Percentiles rank a stretch among this genome's conserved stretches.
phyloP scores from a whole-genome alignment of 2,113 vertebrate species.

The Chionomys nivalis region DNA sequence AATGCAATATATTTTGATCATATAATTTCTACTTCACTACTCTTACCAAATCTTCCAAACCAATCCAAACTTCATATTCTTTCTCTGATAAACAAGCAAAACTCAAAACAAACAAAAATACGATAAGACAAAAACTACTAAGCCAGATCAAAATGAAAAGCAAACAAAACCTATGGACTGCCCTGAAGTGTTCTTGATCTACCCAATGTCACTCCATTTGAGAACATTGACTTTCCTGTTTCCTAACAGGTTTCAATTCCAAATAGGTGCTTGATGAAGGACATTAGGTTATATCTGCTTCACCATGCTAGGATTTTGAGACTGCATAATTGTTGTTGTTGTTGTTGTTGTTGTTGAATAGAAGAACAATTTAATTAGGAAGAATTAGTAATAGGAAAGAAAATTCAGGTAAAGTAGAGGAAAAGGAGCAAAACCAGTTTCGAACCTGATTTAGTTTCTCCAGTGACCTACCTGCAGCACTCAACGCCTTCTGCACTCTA shows the following conservation, averaged over 20 bases:
- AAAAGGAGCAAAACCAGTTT: background rate
- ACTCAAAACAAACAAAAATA: background rate
- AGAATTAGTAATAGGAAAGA: background rate
- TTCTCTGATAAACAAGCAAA: background rate
- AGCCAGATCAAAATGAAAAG: background rate
- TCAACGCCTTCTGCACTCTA: no score
- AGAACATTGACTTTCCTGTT: background rate
- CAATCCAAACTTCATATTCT: background rate
- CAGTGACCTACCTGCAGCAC: background rate
- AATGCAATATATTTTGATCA: background rate
- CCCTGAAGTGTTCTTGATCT: background rate
- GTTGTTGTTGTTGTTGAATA: background rate
- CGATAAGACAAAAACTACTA: background rate
- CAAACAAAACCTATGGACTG: background rate
- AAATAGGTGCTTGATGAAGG: background rate
- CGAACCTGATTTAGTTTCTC: background rate
- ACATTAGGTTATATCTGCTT: no score
- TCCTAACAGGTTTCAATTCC: background rate
- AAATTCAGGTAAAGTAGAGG: background rate
- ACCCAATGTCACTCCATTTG: background rate
- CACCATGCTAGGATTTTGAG: background rate
- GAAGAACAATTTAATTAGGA: background rate
- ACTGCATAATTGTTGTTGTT: background rate
- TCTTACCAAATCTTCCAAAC: background rate
- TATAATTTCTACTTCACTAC: background rate